Evolutionary conservation across 2,113 vertebrate genomes (phyloP), one percentile per base, ranked within the genome.

Genomic region (Epinephelus moara): DNA sequence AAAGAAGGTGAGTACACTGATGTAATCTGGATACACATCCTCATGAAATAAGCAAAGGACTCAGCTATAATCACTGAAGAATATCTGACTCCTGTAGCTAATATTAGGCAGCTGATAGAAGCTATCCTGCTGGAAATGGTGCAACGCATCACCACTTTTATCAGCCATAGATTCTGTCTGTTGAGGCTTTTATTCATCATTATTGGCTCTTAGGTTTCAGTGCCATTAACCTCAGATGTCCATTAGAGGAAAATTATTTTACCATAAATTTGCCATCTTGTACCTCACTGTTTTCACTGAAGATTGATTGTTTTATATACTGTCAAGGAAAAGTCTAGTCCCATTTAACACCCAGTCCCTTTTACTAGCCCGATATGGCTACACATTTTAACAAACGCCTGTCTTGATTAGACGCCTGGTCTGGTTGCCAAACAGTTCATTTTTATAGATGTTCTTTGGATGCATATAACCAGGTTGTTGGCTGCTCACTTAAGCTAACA

Each of bases 1-100:
- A 98, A 96, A 95, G 97, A 97, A 0, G 96, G 97, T 98, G 94
- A 97, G 96, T 96, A 52, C 52, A 12, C 15, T 13, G 33, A 23
- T 61, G 17, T 52, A 11, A 60, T 49, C 47, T 47, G 37, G 37
- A 55, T 30, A 27, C 23, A 25, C 42, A 67, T 63, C 30, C 9
- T 64, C 23, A 15, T 52, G 1, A 59, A 72, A 40, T 74, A 62
- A 17, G 5, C 0, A 1, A 42, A 14, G 6, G 10, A 52, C 5
- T 37, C 12, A 3, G 49, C n/a, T 47, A 1, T 25, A 25, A 37
- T 19, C 37, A 55, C 17, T 19, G 2, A 63, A 40, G 9, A 56
- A 45, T 23, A 25, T 25, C 33, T 4, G 12, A n/a, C 14, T 57
- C 17, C 21, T 19, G 14, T 27, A 1, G 11, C 21, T 37, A 12